Percentiles rank a stretch among this genome's conserved stretches.
These are phyloP conservation scores for Phoxinus dragarum DNA, from an alignment of 2,797 vertebrate genomes.

Conservation along the genomic window DNA sequence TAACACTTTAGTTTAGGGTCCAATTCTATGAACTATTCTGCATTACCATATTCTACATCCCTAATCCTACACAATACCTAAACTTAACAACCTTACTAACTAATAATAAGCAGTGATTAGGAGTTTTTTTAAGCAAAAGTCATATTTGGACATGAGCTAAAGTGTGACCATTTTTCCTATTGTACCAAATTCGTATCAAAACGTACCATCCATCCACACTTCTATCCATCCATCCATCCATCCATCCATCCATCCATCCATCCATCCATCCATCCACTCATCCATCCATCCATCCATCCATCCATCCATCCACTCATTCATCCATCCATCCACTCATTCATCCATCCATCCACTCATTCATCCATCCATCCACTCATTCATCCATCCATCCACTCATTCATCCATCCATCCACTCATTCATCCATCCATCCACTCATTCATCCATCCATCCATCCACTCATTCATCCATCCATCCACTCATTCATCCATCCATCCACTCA, in stretches of 20 bases:
- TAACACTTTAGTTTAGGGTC: too few species aligned
- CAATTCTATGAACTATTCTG: too few species aligned
- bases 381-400: too few species aligned
- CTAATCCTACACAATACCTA: too few species aligned
- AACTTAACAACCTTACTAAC: too few species aligned
- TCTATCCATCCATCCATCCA: not conserved
- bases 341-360: not conserved
- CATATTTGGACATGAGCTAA: not conserved
- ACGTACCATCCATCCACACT: not conserved
- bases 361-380: not conserved
- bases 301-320: not conserved
- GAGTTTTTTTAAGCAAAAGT: too few species aligned
- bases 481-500: too few species aligned
- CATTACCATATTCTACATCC: too few species aligned
- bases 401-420: not conserved
- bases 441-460: not conserved
- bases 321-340: not conserved
- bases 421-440: not conserved
- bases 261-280: not conserved
- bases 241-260: not conserved
- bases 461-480: not conserved
- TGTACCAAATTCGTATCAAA: too few species aligned
- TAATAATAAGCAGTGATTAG: too few species aligned
- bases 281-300: not conserved
- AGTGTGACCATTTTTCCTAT: not conserved